Evolutionary conservation across 2,888 invertebrate species (phyloP), one percentile per base, ranked within the genome.

Genomic region (Microdon myrmicae): DNA sequence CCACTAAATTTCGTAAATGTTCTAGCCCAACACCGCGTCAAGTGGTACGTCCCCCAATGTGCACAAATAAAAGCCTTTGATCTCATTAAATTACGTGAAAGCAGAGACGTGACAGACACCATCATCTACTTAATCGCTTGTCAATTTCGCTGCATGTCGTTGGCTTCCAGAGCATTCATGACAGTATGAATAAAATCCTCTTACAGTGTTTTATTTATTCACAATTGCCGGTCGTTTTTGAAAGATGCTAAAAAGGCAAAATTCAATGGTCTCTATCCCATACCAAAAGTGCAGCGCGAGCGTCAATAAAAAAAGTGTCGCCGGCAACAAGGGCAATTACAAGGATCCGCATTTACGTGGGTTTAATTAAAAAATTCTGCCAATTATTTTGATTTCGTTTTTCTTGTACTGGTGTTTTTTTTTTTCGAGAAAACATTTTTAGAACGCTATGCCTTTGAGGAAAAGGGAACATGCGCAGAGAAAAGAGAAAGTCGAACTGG

Each of bases 291-390:
- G 2, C 29, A 16, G 31, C 4, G 32, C 23, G 23, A 35, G 13
- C 16, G 22, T 28, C 19, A 54, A 35, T 25, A 26, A 35, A 23
- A 38, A 43, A 48, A 16, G 23, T 56, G 31, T 29, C 20, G 29
- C 51, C 28, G 34, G 41, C 22, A 64, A 45, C 51, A 45, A 45
- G 45, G 56, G 51, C 61, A 56, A 56, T 56, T 56, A 64, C 64
- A 32, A 64, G 53, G 51, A 47, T 56, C 58, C 51, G 53, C 58
- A 64, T 58, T 58, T 64, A 58, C 51, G 41, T 9, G 51, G 45
- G 64, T 58, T 64, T 64, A 64, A 64, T 64, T 64, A 64, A 64
- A 64, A 64, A 64, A 58, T 58, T 58, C 51, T 53, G 8, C 38
- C 34, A n/a, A n/a, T n/a, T n/a, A n/a, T n/a, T n/a, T n/a, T n/a